Percentiles rank a stretch among this genome's conserved stretches.
phyloP scores from a whole-genome alignment of 2,797 vertebrate species.

The Pantherophis alleghaniensis region DNA sequence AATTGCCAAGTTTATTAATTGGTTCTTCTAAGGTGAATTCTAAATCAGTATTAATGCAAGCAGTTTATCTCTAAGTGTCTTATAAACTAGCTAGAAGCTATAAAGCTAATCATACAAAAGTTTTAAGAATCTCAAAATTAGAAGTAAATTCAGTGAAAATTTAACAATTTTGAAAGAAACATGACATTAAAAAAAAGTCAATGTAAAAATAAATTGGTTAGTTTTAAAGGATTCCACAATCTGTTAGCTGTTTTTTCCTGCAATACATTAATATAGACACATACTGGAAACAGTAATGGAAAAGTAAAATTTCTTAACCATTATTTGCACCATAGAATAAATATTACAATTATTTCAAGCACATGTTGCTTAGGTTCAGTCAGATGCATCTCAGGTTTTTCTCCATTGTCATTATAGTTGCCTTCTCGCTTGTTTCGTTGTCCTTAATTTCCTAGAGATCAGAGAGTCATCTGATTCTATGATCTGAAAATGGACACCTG shows the following conservation, averaged over 20 bases:
- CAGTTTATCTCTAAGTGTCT: background rate
- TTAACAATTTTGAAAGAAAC: background rate
- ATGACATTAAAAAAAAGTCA: background rate
- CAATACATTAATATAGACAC: background rate
- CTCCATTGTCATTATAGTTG: background rate
- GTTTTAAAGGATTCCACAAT: background rate
- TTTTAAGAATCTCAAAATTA: background rate
- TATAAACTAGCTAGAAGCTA: background rate
- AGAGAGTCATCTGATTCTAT: background rate
- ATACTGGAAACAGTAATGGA: background rate
- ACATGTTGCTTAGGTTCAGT: background rate
- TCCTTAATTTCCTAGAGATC: background rate
- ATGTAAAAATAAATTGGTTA: background rate
- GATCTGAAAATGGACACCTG: background rate
- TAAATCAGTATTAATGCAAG: background rate
- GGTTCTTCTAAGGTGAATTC: background rate
- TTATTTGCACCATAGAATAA: background rate
- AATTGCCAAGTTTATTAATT: background rate
- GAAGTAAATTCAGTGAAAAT: background rate
- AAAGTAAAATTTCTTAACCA: background rate
- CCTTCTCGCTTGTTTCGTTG: background rate
- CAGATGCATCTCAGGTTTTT: background rate
- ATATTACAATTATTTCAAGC: background rate
- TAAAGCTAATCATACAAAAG: background rate
- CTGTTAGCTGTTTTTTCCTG: background rate